Evolutionary conservation across 2,113 vertebrate species (phyloP), one percentile per base, ranked within the genome.

Genomic region (Sphyrna mokarran): DNA sequence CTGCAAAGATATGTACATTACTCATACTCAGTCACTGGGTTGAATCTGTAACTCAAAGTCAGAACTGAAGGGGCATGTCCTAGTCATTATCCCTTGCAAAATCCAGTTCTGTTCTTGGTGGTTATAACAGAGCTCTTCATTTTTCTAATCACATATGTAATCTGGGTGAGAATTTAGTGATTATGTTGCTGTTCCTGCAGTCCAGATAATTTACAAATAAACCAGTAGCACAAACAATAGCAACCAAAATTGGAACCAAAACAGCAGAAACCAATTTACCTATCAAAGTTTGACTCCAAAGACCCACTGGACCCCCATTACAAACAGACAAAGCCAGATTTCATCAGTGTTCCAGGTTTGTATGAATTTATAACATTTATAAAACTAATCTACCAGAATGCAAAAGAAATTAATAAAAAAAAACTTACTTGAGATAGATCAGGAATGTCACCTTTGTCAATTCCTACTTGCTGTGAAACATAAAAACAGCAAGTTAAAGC

Each of bases 401-500:
- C 23, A 22, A 78, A 94, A 93, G 9, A 37, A 78, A 72, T 76
- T n/a, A n/a, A 96, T 4, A 54, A 93, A 22, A 66, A n/a, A 97
- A 68, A n/a, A 97, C 97, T 97, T 98, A 99, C 99, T 98, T 99
- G 98, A 37, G 99, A 99, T 95, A 99, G 99, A 97, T 99, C 99
- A 66, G 99, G 99, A 96, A 99, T 99, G 97, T 99, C 99, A 2
- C 99, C 99, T 97, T 99, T 99, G 97, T 99, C 99, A 97, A 99
- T 99, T 97, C 99, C 99, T 97, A 99, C 98, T 99, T 99, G 99
- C 99, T 99, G 98, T 96, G 96, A 96, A 97, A 96, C 95, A 96
- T 96, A 97, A 96, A 96, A 96, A 23, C 76, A 78, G 23, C 96
- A 96, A 70, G 97, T 95, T 95, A 96, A 26, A 78, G 95, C 96